These are phyloP conservation scores for Pristionchus mayeri DNA, from an alignment of 2,888 invertebrate species.

Conservation along the genomic window DNA sequence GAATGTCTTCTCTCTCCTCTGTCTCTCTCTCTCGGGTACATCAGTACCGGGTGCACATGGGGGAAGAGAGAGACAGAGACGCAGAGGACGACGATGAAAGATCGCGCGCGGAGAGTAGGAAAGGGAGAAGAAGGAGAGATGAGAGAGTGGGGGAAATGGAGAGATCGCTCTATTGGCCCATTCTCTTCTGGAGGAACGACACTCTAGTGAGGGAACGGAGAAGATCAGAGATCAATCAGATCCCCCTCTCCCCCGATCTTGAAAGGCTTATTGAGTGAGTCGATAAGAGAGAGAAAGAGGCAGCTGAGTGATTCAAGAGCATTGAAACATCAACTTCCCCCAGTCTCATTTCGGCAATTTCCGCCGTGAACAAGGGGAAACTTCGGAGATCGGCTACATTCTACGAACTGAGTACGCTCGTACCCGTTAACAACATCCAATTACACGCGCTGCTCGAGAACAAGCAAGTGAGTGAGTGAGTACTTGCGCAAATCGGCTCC, in stretches of 20 bases:
- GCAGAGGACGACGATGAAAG: constrained; percentile 43
- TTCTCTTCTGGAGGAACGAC: constrained; percentile 34
- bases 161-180: not conserved
- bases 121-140: constrained; percentile 11
- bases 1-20: constrained; percentile 35
- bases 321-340: constrained; percentile 2
- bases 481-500: constrained; percentile 26
- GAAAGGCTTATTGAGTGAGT: not conserved
- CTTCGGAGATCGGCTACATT: not conserved
- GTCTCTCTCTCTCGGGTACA: constrained; percentile 27
- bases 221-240: constrained; percentile 16
- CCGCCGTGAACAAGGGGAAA: not conserved
- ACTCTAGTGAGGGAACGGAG: constrained; percentile 7
- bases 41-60: constrained; percentile 25
- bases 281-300: not conserved
- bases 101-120: constrained; percentile 44
- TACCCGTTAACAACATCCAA: constrained; percentile 28
- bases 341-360: not conserved
- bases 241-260: no score
- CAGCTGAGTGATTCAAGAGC: not conserved
- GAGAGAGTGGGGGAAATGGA: constrained; percentile 15
- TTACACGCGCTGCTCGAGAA: not conserved
- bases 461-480: not conserved
- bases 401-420: not conserved
- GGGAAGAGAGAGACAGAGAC: constrained; percentile 22